Percentiles rank a stretch among this genome's conserved stretches.
These are phyloP conservation scores for Drosophila miranda DNA, from an alignment of 1,140 invertebrate genomes.

Conservation along the genomic window DNA sequence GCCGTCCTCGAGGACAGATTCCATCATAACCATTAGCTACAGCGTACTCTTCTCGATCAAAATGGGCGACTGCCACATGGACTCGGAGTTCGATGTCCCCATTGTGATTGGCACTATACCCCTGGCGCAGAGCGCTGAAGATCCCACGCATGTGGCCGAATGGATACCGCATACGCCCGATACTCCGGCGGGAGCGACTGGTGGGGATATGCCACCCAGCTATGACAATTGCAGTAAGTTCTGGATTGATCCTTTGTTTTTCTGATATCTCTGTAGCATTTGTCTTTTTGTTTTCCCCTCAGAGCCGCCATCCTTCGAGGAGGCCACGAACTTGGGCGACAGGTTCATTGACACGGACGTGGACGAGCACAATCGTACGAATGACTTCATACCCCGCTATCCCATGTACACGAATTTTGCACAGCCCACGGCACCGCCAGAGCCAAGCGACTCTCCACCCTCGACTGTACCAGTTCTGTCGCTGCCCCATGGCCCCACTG, in stretches of 20 bases:
- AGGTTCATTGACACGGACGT: constrained; percentile 68
- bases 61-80: constrained; percentile 52
- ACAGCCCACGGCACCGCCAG: constrained; percentile 45
- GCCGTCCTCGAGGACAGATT: constrained; percentile 79
- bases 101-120: constrained; percentile 71
- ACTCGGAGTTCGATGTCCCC: constrained; percentile 53
- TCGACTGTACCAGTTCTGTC: constrained; percentile 17
- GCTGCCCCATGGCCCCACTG: constrained; percentile 26
- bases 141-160: constrained; percentile 37
- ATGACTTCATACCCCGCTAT: constrained; percentile 72
- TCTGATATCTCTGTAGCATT: background rate
- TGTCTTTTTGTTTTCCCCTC: background rate
- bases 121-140: constrained; percentile 53
- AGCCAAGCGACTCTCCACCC: background rate
- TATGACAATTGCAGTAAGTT: constrained; percentile 68
- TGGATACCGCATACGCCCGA: constrained; percentile 70
- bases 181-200: constrained; percentile 56
- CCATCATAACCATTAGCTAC: constrained; percentile 58
- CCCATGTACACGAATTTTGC: constrained; percentile 76
- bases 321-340: constrained; percentile 57
- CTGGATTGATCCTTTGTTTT: background rate
- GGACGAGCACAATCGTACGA: constrained; percentile 61
- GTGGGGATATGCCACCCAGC: constrained; percentile 58
- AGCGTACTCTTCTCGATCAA: constrained; percentile 48
- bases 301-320: constrained; percentile 74